These are phyloP conservation scores for Trachops cirrhosus DNA, from an alignment of 2,797 vertebrate species.

Conservation along the genomic window DNA sequence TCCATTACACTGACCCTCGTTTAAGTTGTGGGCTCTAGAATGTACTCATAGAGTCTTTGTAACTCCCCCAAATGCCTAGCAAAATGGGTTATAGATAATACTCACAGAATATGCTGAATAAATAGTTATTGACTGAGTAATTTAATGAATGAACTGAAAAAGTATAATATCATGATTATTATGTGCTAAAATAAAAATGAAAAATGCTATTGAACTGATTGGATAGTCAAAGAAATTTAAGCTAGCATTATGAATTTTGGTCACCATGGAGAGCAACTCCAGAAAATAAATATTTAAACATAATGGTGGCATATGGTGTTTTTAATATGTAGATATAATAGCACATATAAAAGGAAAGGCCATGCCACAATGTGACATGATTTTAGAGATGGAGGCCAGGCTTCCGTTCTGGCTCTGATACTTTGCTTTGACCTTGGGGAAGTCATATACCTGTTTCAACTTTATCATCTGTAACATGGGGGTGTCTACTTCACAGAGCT, in stretches of 20 bases:
- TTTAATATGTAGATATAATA: background rate
- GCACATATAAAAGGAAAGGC: background rate
- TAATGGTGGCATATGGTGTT: background rate
- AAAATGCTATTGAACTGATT: background rate
- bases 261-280: background rate
- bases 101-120: background rate
- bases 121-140: background rate
- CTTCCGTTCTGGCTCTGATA: background rate
- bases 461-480: background rate
- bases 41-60: background rate
- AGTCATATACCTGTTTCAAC: background rate
- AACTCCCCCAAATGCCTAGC: background rate
- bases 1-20: background rate
- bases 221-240: constrained; percentile 23
- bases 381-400: background rate
- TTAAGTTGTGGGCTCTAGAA: background rate
- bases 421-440: background rate
- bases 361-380: background rate
- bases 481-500: background rate
- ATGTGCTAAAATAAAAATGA: background rate
- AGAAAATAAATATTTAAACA: constrained; percentile 23
- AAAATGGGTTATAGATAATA: background rate
- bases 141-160: background rate
- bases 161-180: background rate
- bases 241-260: background rate